Base-by-base conservation (phyloP, 2,113 vertebrate genomes). In the Siniperca chuatsi region DNA sequence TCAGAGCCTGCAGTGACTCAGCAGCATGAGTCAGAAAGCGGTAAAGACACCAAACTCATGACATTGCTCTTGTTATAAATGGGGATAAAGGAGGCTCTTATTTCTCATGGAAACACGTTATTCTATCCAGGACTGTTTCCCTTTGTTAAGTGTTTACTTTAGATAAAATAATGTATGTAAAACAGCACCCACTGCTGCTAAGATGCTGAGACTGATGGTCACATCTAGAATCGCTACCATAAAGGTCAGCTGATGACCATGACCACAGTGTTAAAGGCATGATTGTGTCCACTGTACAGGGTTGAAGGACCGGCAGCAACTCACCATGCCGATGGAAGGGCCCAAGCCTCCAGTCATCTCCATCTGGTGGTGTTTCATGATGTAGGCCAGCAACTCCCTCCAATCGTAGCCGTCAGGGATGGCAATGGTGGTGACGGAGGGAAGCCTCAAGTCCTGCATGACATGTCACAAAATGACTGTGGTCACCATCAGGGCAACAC, bases 341-440 rank as follows among this genome's bases (percentile, higher is more conserved):
- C 98, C 98, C 7, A 99, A 93, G 55, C 98, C 98, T 1, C 98
- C 98, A 0, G 95, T 91, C 70, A 99, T 97, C 93, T 99, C 98
- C 2, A 98, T 96, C 65, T 82, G 33, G 0, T 97, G 95, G 18
- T 96, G 91, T 72, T 98, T 97, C 94, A 98, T 96, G 11, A 98
- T 78, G 48, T 97, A 98, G 23, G 60, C 42, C 16, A 95, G 89
- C n/a, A 99, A 82, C 80, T 98, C 96, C 78, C 91, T 96, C 97
- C 97, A 99, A 81, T 96, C 15, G 0, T 98, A 99, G 12, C 97
- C 97, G 0, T 95, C 58, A 0, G 98, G 98, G 55, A 97, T 95
- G 0, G 50, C 89, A 69, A 99, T 91, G 0, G 98, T 96, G 90
- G 98, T 99, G 80, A 99, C 89, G 0, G 98, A 99, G 58, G 98